Evolutionary conservation across 2,797 vertebrate species (phyloP).

Genomic region (Philypnodon macrostomus): DNA sequence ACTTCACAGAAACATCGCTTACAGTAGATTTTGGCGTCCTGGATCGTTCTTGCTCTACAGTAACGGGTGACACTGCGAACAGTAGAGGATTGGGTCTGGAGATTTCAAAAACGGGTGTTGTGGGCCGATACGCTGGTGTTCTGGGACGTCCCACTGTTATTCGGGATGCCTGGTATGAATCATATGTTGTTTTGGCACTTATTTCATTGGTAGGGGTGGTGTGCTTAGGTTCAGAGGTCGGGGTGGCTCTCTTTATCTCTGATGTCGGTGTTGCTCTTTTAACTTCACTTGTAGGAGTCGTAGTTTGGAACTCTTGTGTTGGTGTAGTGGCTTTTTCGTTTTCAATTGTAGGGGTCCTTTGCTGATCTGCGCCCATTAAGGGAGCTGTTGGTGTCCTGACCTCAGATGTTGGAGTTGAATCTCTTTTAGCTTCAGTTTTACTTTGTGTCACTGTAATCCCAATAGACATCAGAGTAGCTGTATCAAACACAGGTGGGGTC

Average conservation of each 20-base stretch:
- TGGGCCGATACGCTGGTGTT: slow-evolving; percentile 66
- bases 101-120: slow-evolving; percentile 72
- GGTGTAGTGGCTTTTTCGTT: slow-evolving; percentile 26
- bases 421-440: slow-evolving; percentile 52
- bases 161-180: slow-evolving; percentile 52
- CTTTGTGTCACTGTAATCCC: slow-evolving; percentile 51
- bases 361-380: slow-evolving; percentile 24
- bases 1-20: slow-evolving; percentile 13
- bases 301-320: slow-evolving; percentile 32
- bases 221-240: slow-evolving; percentile 40
- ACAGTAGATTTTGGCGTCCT: slow-evolving; percentile 48
- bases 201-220: slow-evolving; percentile 43
- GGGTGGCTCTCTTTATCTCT: slow-evolving; percentile 38
- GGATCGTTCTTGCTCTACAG: slow-evolving; percentile 63
- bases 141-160: slow-evolving; percentile 54
- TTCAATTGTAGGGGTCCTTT: slow-evolving; percentile 44
- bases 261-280: slow-evolving; percentile 18
- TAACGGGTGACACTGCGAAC: slow-evolving; percentile 72
- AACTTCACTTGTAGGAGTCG: slow-evolving; percentile 34
- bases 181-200: slow-evolving; percentile 61
- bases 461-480: slow-evolving; percentile 61
- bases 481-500: slow-evolving; percentile 68
- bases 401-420: slow-evolving; percentile 27
- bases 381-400: slow-evolving; percentile 36
- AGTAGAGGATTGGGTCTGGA: slow-evolving; percentile 77